Conservation (phyloP, 1,140 invertebrate species). For the Bombus waltoni region DNA sequence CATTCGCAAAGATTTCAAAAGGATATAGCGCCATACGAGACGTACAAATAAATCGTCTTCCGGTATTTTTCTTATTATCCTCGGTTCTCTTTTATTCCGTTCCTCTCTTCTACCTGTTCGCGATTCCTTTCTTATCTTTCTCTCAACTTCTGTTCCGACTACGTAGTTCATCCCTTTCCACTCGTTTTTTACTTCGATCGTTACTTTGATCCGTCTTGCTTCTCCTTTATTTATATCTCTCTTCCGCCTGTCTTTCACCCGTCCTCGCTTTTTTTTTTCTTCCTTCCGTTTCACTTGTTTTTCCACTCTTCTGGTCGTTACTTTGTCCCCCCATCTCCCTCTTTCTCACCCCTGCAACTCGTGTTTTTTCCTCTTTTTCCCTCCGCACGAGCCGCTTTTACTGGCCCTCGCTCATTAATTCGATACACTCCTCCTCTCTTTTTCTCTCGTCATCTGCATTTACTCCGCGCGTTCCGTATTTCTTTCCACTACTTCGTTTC, state of each 20-base stretch:
- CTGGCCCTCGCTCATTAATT: background rate
- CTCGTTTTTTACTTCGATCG: background rate
- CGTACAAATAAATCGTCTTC: too few species aligned
- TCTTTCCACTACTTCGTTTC: background rate
- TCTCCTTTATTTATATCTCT: conserved; percentile 24
- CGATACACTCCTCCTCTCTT: background rate
- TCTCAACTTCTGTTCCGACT: too few species aligned
- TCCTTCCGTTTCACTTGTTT: conserved; percentile 17
- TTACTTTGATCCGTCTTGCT: conserved; percentile 10
- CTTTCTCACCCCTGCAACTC: background rate
- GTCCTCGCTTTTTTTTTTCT: background rate
- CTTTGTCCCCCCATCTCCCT: background rate
- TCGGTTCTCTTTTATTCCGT: background rate
- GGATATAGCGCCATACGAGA: too few species aligned
- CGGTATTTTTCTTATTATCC: background rate
- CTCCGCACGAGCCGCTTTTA: background rate
- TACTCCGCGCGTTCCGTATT: background rate
- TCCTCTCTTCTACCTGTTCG: background rate
- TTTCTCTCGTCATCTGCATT: background rate
- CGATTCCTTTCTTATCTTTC: background rate
- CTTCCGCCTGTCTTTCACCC: background rate
- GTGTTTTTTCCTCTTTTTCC: background rate
- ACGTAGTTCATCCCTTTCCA: background rate
- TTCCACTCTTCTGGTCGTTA: conserved; percentile 11
- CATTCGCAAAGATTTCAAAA: too few species aligned